These are phyloP conservation scores for Sceliomorpha sp. DNA, from an alignment of 2,888 invertebrate genomes.

Conservation along the genomic window DNA sequence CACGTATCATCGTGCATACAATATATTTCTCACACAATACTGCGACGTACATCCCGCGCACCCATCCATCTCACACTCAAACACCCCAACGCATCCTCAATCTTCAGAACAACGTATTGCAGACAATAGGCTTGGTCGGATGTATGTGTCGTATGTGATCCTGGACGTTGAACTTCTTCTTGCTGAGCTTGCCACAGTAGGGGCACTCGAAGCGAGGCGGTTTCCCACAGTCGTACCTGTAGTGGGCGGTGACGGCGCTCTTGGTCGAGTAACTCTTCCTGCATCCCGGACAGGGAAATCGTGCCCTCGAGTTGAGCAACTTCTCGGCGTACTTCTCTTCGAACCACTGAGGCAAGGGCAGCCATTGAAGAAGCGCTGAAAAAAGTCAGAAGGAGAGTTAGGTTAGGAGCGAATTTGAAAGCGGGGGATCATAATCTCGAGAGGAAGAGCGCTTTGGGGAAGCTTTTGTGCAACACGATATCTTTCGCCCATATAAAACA, in stretches of 20 bases:
- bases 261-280: slow-evolving; percentile 73
- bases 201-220: slow-evolving; percentile 74
- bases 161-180: slow-evolving; percentile 74
- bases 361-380: slow-evolving; percentile 64
- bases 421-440: too few species aligned
- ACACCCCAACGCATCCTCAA: too few species aligned
- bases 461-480: too few species aligned
- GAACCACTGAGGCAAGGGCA: slow-evolving; percentile 61
- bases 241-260: slow-evolving; percentile 66
- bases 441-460: too few species aligned
- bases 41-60: too few species aligned
- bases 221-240: slow-evolving; percentile 78
- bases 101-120: slow-evolving; percentile 65
- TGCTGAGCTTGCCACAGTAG: slow-evolving; percentile 74
- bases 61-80: too few species aligned
- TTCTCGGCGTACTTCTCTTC: slow-evolving; percentile 59
- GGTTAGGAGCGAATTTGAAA: too few species aligned
- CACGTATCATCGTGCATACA: too few species aligned
- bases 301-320: slow-evolving; percentile 45
- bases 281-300: slow-evolving; percentile 71
- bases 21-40: too few species aligned
- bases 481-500: too few species aligned
- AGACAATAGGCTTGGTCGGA: slow-evolving; percentile 63
- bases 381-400: slow-evolving; percentile 58
- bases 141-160: slow-evolving; percentile 73